Conservation (phyloP, 2,888 invertebrate genomes). For the Carcina quercana region DNA sequence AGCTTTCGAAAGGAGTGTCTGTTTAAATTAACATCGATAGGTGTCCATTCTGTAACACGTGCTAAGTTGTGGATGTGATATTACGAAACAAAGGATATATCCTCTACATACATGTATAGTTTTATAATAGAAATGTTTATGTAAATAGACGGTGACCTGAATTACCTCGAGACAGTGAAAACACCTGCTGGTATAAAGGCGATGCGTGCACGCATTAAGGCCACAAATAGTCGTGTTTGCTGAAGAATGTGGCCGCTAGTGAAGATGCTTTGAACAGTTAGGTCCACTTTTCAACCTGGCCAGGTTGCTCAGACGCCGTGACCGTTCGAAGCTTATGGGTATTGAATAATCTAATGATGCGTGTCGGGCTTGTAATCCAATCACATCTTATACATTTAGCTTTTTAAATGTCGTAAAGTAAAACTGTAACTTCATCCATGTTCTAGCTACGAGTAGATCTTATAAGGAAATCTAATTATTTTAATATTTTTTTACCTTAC, state of each 20-base stretch:
- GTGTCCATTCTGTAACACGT: too few species aligned
- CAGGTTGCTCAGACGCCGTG: slow-evolving; percentile 35
- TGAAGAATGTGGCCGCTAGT: slow-evolving; percentile 38
- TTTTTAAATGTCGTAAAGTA: too few species aligned
- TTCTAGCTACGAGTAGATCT: too few species aligned
- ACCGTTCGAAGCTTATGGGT: slow-evolving; percentile 21
- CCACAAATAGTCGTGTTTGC: slow-evolving; percentile 25
- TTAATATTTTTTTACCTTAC: too few species aligned
- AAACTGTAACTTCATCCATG: too few species aligned
- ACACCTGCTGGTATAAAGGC: slow-evolving; percentile 12
- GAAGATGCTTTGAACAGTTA: slow-evolving; percentile 51
- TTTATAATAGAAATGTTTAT: slow-evolving; percentile 9
- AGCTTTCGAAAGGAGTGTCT: slow-evolving; percentile 50
- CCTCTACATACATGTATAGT: too few species aligned
- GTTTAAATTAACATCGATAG: slow-evolving; percentile 17
- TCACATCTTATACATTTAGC: too few species aligned
- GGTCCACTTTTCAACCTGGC: slow-evolving; percentile 51
- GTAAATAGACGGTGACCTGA: slow-evolving; percentile 5
- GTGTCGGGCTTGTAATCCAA: too few species aligned
- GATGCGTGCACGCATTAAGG: slow-evolving; percentile 35
- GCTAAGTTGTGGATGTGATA: too few species aligned
- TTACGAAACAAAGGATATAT: too few species aligned
- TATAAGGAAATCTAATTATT: too few species aligned
- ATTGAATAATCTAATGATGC: slow-evolving; percentile 27
- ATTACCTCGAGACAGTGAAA: slow-evolving; percentile 2